Base-by-base conservation (phyloP, 2,113 vertebrate species). In the Talpa occidentalis region DNA sequence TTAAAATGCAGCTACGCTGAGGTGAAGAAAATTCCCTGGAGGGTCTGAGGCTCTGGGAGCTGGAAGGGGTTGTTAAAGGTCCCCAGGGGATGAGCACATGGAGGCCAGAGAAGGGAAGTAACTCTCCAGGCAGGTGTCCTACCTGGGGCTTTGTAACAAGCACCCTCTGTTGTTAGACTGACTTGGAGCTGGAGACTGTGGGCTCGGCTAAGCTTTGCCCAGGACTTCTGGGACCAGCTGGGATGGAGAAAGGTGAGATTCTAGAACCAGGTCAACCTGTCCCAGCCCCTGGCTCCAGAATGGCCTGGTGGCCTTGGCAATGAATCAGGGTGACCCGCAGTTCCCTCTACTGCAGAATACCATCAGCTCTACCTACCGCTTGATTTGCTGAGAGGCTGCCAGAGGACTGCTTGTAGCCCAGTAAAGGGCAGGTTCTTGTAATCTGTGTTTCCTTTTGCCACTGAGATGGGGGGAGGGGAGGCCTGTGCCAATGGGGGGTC, bases 81-180 rank as follows among this genome's bases (percentile, higher is more conserved):
- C 19, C 78, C 28, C 28, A n/a, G 44, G 14, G 15, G 62, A 35
- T 14, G 17, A 44, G 56, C 37, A 6, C 0, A 3, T 4, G 21
- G 49, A 49, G 40, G 60, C 17, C 73, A 40, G 82, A 81, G 49
- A 66, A 24, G 54, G 40, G n/a, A 60, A 47, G 7, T 7, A 77
- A 14, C 10, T 40, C 40, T 21, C 6, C 5, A 1, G 0, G 56
- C 19, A 1, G 10, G 3, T 28, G 21, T 22, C 4, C 17, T 26
- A 11, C 30, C 76, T 32, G 44, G 11, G 7, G 44, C 15, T 0
- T 49, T 15, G 32, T 47, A 9, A 12, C 4, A 17, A 40, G 30
- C 30, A 0, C 8, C 9, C 1, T 6, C 24, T 37, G 42, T 4
- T 5, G 2, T 49, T 70, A 44, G 37, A 40, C 24, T 24, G 6